phyloP scores from a whole-genome alignment of 2,797 vertebrate species.

The Neomorphus geoffroyi region DNA sequence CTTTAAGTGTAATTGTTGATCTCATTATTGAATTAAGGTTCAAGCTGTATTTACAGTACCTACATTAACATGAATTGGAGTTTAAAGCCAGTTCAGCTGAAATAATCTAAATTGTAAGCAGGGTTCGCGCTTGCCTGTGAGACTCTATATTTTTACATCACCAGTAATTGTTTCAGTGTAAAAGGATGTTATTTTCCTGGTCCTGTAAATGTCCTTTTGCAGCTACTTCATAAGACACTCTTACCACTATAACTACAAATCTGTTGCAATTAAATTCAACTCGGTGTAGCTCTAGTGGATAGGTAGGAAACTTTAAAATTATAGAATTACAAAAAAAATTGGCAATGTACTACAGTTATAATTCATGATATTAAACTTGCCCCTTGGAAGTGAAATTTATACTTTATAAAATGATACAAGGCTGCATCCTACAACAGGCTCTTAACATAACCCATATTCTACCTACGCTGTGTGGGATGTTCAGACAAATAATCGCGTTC shows the following conservation, averaged over 20 bases:
- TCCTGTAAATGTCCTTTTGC: conserved; percentile 33
- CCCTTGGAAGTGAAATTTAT: conserved; percentile 28
- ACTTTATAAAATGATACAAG: conserved; percentile 41
- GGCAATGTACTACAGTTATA: not conserved
- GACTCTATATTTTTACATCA: not conserved
- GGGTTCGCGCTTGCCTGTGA: conserved; percentile 9
- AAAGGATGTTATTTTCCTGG: conserved; percentile 9
- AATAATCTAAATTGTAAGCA: conserved; percentile 13
- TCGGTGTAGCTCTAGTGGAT: not conserved
- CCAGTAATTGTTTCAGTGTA: conserved; percentile 31
- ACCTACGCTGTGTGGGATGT: conserved; percentile 62
- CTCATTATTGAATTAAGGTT: conserved; percentile 55
- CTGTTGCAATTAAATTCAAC: conserved; percentile 53
- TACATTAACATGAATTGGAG: conserved; percentile 10
- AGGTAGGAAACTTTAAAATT: not conserved
- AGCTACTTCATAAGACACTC: conserved; percentile 33
- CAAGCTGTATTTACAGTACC: conserved; percentile 29
- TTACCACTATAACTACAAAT: conserved; percentile 40
- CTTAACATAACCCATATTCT: conserved; percentile 69
- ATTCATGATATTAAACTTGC: conserved; percentile 16
- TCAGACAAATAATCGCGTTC: conserved; percentile 67
- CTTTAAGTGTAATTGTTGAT: conserved; percentile 60
- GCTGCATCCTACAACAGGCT: conserved; percentile 54
- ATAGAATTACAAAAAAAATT: not conserved
- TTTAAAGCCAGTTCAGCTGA: conserved; percentile 28